Evolutionary conservation across 2,113 vertebrate species (phyloP), one percentile per base, ranked within the genome.

Genomic region (Lipophrys pholis): DNA sequence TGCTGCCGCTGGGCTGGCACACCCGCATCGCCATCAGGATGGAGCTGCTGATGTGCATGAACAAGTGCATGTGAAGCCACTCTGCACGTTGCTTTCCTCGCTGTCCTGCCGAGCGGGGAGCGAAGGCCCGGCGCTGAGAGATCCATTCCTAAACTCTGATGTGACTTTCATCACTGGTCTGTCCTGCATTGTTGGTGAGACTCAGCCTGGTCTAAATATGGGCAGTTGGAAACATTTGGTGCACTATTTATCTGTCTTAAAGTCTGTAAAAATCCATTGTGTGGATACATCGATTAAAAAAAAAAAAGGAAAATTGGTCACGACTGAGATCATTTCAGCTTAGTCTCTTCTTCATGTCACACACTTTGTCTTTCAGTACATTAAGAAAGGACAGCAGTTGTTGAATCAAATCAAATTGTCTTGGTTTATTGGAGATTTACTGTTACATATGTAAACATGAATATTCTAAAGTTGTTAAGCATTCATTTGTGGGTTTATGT

Each of bases 1-100:
- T 99, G 74, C 94, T 98, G 82, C 98, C 98, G 0, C 93, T 99
- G 81, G 97, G 97, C 84, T 99, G 97, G 97, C 97, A 99, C 38
- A 96, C 97, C 17, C 97, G 98, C 84, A 98, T 99, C n/a, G 97
- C 96, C 76, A 83, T 97, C 68, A 94, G 97, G 75, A 94, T 99
- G 95, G 98, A 99, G 91, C 94, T 99, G 70, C 94, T 99, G 11
- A 95, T 98, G 90, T 99, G 97, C 85, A 93, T 95, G 93, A 94
- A 91, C 89, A 99, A 95, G 90, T 99, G 97, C 16, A 66, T 75
- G 89, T 96, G 85, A 95, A 53, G 54, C n/a, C 9, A 0, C 59
- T 14, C 14, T 3, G 11, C 9, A 11, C 57, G 52, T 64, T 43
- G 72, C 38, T 76, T 61, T 49, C 69, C 54, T 50, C 57, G 40